Evolutionary conservation across 2,113 vertebrate genomes (phyloP).

Genomic region (Xerus inauris): DNA sequence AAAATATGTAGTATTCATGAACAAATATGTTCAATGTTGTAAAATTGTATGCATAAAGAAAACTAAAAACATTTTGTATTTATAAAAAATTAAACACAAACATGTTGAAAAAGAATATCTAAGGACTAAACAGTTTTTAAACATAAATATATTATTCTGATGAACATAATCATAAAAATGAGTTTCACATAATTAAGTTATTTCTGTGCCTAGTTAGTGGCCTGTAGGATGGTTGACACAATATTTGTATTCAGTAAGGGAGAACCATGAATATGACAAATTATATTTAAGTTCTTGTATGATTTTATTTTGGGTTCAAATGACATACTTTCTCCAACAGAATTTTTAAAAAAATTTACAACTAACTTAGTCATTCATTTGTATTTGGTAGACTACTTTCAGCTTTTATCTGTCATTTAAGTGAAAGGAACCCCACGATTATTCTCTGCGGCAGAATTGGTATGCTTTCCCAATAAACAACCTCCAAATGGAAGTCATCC

Average conservation of each 20-base stretch:
- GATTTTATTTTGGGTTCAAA: neutral
- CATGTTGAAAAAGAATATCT: neutral
- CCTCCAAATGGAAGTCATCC: neutral
- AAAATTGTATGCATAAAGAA: too few species aligned
- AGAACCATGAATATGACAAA: neutral
- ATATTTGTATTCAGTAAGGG: neutral
- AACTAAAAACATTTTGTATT: neutral
- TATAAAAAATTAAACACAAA: neutral
- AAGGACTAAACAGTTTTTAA: neutral
- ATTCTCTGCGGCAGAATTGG: neutral
- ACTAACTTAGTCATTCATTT: neutral
- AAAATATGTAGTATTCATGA: neutral
- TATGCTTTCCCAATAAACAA: neutral
- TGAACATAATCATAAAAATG: neutral
- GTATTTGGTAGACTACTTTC: neutral
- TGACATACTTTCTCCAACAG: neutral
- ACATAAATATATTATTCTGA: neutral
- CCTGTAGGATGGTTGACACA: neutral
- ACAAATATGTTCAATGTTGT: neutral
- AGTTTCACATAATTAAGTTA: neutral
- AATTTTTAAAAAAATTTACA: conserved; percentile 4
- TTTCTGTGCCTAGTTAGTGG: neutral
- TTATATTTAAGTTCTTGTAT: neutral
- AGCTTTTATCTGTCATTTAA: neutral
- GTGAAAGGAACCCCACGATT: neutral